Evolutionary conservation across 1,140 invertebrate species (phyloP).

Genomic region (Aphidius gifuensis): DNA sequence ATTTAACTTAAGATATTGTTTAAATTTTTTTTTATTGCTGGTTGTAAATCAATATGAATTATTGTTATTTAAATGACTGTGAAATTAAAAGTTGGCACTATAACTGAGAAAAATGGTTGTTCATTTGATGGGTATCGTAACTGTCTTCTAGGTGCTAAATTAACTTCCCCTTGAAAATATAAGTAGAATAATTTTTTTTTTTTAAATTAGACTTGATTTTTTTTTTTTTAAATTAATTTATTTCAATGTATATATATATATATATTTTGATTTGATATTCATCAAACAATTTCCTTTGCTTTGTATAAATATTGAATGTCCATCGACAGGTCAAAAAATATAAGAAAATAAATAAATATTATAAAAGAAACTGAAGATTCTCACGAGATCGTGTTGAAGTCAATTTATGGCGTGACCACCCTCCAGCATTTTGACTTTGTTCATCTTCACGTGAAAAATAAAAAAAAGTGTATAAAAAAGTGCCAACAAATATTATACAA

Average conservation of each 20-base stretch:
- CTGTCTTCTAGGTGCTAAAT: conserved; percentile 55
- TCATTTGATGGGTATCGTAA: conserved; percentile 45
- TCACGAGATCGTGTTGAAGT: background rate
- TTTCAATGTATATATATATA: background rate
- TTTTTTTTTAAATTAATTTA: background rate
- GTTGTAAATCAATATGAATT: conserved; percentile 53
- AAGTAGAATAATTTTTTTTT: conserved; percentile 3
- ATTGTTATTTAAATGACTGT: conserved; percentile 54
- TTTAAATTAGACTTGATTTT: background rate
- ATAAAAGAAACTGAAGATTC: background rate
- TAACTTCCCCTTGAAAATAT: conserved; percentile 21
- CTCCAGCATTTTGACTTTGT: background rate
- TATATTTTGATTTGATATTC: conserved; percentile 4
- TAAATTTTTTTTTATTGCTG: too few relatives aligned
- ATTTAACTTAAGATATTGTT: too few relatives aligned
- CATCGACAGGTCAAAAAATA: background rate
- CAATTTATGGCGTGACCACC: conserved; percentile 10
- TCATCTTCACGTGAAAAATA: background rate
- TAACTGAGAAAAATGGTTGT: conserved; percentile 4
- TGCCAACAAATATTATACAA: too few relatives aligned
- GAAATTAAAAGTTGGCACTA: conserved; percentile 51
- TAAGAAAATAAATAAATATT: background rate
- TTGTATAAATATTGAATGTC: background rate
- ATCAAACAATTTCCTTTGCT: background rate
- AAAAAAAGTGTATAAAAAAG: too few relatives aligned